Evolutionary conservation across 2,113 vertebrate species (phyloP).

Genomic region (Numenius arquata): DNA sequence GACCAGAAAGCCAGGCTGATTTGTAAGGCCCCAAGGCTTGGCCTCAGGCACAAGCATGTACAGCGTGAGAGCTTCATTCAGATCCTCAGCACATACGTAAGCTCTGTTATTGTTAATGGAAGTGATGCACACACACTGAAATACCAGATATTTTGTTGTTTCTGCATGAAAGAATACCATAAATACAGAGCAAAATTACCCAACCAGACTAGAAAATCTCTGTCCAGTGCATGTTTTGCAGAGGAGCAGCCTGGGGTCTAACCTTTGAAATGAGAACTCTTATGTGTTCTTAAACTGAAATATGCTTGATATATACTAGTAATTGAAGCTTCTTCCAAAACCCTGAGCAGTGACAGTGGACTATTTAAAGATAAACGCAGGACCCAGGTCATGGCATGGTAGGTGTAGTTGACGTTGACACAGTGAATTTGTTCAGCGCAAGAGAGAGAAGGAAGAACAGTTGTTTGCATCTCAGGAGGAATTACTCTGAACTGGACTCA

Average conservation of each 20-base stretch:
- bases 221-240: not conserved
- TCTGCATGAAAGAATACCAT: not conserved
- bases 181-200: not conserved
- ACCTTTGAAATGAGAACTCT: not conserved
- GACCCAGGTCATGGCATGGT: not conserved
- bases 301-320: not conserved
- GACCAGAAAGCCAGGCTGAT: conserved; percentile 4
- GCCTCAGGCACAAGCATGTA: conserved; percentile 12
- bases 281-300: not conserved
- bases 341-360: not conserved
- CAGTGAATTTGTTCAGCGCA: not conserved
- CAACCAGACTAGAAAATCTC: not conserved
- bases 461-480: not conserved
- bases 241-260: not conserved
- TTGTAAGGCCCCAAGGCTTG: not conserved
- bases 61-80: not conserved
- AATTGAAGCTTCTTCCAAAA: not conserved
- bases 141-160: not conserved
- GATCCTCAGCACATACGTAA: not conserved
- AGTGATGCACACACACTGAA: not conserved
- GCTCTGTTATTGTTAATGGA: not conserved
- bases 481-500: not conserved
- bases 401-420: not conserved
- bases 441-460: not conserved
- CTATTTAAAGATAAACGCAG: not conserved